Evolutionary conservation across 2,797 vertebrate species (phyloP), one percentile per base, ranked within the genome.

Genomic region (Onychomys leucogaster): DNA sequence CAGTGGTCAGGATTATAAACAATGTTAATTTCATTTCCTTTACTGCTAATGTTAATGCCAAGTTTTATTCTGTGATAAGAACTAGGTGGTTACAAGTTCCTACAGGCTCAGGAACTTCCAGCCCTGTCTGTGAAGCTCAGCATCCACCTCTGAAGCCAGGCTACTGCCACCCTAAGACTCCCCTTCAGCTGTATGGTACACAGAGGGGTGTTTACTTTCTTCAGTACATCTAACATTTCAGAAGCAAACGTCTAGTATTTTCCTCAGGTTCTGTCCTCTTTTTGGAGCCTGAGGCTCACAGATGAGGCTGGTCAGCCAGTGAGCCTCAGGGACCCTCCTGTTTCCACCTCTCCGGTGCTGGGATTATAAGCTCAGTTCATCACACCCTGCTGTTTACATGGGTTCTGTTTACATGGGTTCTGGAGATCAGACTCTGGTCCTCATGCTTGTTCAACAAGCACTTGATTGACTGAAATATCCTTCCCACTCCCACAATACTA

Each of bases 11-110:
- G 77, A 69, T 90, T 71, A 86, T 89, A 91, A 92, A 86, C 85
- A 96, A 84, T 43, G 57, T 71, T 94, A 87, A 92, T 59, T 95
- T 92, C 73, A 89, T 89, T 78, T 65, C 75, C 65, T 84, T 94
- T 88, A 84, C 76, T 81, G 88, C 25, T 81, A 37, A 41, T 61
- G 11, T 17, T 65, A 65, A 87, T 59, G 76, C 75, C 91, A 91
- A 89, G 84, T 75, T 93, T 2, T 87, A 49, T 84, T 63, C 82
- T 67, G 34, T 59, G 59, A 71, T 25, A 63, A 81, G 43, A 76
- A 43, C 13, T 78, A 67, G 27, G 57, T 86, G 80, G n/a, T 78
- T 83, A 59, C 55, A 93, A 93, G 55, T 93, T 80, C 81, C 16
- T 43, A 87, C 52, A 69, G 37, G 71, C 23, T 91, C 80, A 17